Percentiles rank a stretch among this genome's conserved stretches.
Conservation (phyloP, 1,140 invertebrate genomes). For the Papilio polyxenes region DNA sequence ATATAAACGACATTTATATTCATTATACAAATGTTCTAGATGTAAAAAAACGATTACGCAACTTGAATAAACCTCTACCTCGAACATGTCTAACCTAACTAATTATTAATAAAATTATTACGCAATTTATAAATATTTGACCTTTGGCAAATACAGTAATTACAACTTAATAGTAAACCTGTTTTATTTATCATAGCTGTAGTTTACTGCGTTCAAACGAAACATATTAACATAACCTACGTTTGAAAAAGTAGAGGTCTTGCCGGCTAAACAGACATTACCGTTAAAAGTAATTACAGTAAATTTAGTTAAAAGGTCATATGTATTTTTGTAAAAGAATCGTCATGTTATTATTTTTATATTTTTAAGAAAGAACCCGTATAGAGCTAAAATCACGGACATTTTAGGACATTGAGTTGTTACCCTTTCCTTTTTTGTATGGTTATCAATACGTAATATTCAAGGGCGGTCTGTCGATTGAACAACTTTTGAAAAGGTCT, state of each 20-base stretch:
- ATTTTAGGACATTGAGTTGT: background rate
- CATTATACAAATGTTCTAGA: conserved; percentile 53
- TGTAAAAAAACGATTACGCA: conserved; percentile 56
- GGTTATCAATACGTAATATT: background rate
- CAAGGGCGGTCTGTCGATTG: background rate
- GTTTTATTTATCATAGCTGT: background rate
- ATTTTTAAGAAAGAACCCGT: background rate
- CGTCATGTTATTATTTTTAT: background rate
- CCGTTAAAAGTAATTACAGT: conserved; percentile 1
- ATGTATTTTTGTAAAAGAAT: background rate
- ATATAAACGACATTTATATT: conserved; percentile 67
- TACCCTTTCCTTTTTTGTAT: background rate
- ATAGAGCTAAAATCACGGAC: background rate
- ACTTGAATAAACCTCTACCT: conserved; percentile 53
- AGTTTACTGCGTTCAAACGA: background rate
- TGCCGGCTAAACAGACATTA: conserved; percentile 17
- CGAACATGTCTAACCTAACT: conserved; percentile 36
- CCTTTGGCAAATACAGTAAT: conserved; percentile 42
- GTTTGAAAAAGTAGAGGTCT: background rate
- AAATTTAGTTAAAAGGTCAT: conserved; percentile 29
- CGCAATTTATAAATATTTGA: conserved; percentile 38
- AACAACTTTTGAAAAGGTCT: conserved; percentile 2
- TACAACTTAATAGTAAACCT: conserved; percentile 24
- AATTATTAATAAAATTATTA: conserved; percentile 39
- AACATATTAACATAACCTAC: background rate